Base-by-base conservation (phyloP, 1,140 invertebrate genomes). In the Gryon sp. region DNA sequence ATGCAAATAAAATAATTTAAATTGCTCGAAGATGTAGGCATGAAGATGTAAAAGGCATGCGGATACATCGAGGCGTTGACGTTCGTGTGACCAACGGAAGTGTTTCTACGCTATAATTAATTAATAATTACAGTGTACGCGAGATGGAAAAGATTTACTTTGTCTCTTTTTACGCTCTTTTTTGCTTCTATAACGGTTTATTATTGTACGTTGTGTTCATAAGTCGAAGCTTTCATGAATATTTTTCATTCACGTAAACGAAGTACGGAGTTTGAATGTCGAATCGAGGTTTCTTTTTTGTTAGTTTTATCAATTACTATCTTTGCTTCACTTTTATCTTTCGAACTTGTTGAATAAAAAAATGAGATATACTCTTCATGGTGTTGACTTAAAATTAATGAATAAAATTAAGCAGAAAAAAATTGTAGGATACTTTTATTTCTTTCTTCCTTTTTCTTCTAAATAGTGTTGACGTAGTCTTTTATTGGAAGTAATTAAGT, bases 1-100 rank as follows among this genome's bases (percentile, higher is more conserved):
- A 59, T 62, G 66, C 60, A 55, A 72, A 77, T 72, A 68, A 60
- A 60, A 76, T 70, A 52, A 70, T 60, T 76, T 70, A 59, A 41
- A 36, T 3, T 28, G 28, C 24, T 9, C 15, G 22, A 30, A 46
- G 41, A 30, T 62, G 26, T 63, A 57, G 57, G 40, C 63, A 70
- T 70, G 40, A 75, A 75, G 72, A 63, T 60, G 73, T 63, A 65
- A 69, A 52, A 34, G 45, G 48, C 59, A 38, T 32, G 48, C 32
- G 36, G 50, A 16, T 32, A 52, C 26, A 50, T 45, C 24, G 28
- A 63, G 65, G 66, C 66, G 65, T 48, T 70, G 74, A 70, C 74
- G 65, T 63, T 60, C 38, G 74, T 60, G 66, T 65, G 50, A 70
- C 62, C 57, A 20, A 36, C 59, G 73, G 57, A 69, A 57, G 63